These are phyloP conservation scores for Papilio polyxenes DNA, from an alignment of 1,140 invertebrate species.

Conservation along the genomic window DNA sequence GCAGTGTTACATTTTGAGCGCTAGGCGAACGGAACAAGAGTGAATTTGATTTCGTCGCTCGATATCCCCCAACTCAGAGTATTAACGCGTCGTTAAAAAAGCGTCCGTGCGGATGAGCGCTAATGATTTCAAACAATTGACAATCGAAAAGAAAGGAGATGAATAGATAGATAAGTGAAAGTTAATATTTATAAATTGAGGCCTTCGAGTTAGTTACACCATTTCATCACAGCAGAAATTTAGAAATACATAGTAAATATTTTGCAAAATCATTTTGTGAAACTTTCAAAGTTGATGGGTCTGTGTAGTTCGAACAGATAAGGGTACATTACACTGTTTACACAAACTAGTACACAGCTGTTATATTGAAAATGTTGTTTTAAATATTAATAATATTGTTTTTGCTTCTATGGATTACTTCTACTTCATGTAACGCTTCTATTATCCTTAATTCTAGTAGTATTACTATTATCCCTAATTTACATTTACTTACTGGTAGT, in stretches of 20 bases:
- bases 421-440: not conserved
- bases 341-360: not conserved
- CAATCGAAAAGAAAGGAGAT: not conserved
- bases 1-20: no score
- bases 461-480: not conserved
- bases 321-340: not conserved
- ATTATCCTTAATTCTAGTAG: not conserved
- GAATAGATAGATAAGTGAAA: not conserved
- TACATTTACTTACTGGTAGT: not conserved
- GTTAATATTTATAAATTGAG: not conserved
- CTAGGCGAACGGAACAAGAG: no score
- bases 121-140: not conserved
- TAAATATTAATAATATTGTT: not conserved
- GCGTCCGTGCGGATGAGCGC: no score
- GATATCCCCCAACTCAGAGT: no score
- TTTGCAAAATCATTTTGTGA: not conserved
- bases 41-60: no score
- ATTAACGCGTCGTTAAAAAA: no score
- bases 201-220: not conserved
- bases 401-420: not conserved
- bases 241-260: not conserved
- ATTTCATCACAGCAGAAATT: not conserved
- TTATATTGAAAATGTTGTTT: not conserved
- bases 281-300: not conserved
- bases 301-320: slow-evolving; percentile 10